Evolutionary conservation across 2,113 vertebrate species (phyloP).

Genomic region (Eudorcas thomsonii): DNA sequence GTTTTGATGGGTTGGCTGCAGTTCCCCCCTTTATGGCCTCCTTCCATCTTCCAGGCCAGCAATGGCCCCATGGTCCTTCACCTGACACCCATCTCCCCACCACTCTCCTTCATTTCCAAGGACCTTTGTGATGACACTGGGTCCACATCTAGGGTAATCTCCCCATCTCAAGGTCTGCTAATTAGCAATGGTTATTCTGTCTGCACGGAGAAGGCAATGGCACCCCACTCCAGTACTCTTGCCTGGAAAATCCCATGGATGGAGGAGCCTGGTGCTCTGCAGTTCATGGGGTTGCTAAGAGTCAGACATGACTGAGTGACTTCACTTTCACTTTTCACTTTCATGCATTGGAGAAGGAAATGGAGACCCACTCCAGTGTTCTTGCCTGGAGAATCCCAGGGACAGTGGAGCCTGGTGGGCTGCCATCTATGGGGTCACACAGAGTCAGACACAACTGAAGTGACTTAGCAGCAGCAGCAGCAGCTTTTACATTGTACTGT

Average conservation of each 20-base stretch:
- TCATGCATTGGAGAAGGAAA: no score
- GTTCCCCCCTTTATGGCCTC: not conserved
- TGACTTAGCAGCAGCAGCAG: not conserved
- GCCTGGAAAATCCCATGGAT: no score
- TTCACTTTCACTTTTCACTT: no score
- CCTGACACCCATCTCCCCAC: not conserved
- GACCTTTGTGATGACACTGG: not conserved
- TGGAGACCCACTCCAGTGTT: no score
- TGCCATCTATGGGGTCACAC: no score
- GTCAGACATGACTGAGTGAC: no score
- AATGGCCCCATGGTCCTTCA: not conserved
- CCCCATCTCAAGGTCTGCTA: not conserved
- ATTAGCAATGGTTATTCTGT: not conserved
- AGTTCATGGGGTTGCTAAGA: no score
- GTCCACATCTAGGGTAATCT: not conserved
- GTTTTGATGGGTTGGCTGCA: not conserved
- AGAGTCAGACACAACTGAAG: no score
- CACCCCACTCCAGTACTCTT: no score
- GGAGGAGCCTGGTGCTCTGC: no score
- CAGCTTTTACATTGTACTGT: not conserved
- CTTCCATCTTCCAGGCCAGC: not conserved
- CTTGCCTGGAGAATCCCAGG: no score
- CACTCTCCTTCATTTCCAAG: not conserved
- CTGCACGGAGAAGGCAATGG: not conserved
- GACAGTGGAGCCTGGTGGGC: no score